Base-by-base conservation (phyloP, 1,140 invertebrate species). In the Cyphomyrmex costatus region DNA sequence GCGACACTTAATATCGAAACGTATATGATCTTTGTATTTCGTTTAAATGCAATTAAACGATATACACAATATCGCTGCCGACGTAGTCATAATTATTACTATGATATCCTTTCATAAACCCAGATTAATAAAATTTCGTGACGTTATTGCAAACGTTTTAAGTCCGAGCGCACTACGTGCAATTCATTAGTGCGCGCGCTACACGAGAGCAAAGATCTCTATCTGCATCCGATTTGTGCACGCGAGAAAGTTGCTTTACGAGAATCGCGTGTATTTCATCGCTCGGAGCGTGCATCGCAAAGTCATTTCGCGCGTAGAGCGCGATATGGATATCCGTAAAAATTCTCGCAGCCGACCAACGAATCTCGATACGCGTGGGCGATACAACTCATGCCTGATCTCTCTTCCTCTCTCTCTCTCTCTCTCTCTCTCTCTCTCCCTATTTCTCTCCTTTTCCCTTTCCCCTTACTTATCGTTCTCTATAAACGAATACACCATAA, bases 401-500 rank as follows among this genome's bases (percentile, higher is more conserved):
- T 78, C 16, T 60, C 58, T 42, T 16, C 19, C 14, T 12, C n/a
- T 56, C 10, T 42, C n/a, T 36, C 12, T 63, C 65, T 42, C 46
- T 46, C 60, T 61, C 16, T 51, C n/a, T 46, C 66, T 56, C 60
- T 49, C 19, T 14, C 36, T 42, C 0, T 42, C 8, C 8, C 36
- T 63, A 60, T 79, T 49, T 77, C 63, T 87, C 51, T 46, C 33
- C 63, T 86, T 30, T n/a, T 27, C 46, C 58, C 58, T 51, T 49
- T 36, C 42, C 16, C 49, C 14, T 16, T 19, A 3, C 14, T 74
- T 30, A 63, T 70, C 76, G 76, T 79, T 73, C 66, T 83, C 24
- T 66, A n/a, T n/a, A 86, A 90, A 92, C 91, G 86, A 91, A 90
- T 90, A 91, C 65, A 91, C 86, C 85, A 91, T 92, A 92, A 91